phyloP scores from a whole-genome alignment of 1,140 invertebrate species.

The Hestina assimilis region DNA sequence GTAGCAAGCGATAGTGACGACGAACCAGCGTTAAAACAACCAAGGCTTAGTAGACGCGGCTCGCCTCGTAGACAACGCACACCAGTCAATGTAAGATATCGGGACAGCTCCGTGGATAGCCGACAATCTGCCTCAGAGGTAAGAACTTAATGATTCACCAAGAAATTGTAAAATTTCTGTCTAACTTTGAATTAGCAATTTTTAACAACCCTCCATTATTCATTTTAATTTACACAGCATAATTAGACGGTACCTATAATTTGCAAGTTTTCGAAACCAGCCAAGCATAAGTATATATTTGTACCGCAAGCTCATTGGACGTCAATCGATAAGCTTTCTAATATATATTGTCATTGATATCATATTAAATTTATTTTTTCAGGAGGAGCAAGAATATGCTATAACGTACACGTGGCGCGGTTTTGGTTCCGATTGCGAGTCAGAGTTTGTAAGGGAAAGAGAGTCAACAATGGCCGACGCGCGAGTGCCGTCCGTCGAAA shows the following conservation, averaged over 20 bases:
- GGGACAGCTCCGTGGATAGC: conserved; percentile 60
- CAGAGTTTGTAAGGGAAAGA: conserved; percentile 41
- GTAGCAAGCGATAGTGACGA: conserved; percentile 81
- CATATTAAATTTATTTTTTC: conserved; percentile 23
- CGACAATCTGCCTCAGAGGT: conserved; percentile 71
- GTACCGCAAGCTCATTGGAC: no score
- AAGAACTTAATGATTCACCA: neutral
- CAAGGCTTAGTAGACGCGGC: conserved; percentile 75
- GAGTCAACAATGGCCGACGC: conserved; percentile 57
- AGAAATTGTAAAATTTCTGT: no score
- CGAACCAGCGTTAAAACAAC: conserved; percentile 84
- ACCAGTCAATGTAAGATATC: conserved; percentile 41
- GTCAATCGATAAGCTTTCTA: no score
- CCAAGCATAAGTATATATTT: no score
- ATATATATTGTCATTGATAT: neutral
- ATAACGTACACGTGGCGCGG: conserved; percentile 60
- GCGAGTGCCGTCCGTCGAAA: conserved; percentile 49
- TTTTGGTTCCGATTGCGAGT: conserved; percentile 64
- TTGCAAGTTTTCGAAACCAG: no score
- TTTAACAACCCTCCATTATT: no score
- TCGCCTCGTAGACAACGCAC: conserved; percentile 56
- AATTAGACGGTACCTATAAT: no score
- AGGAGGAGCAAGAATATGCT: conserved; percentile 70
- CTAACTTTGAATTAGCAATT: no score
- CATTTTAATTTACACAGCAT: no score